Evolutionary conservation across 35 echinoderm and acorn worm species (phyloP), one percentile per base, ranked within the genome.

Genomic region (Ophioderma brevispina): DNA sequence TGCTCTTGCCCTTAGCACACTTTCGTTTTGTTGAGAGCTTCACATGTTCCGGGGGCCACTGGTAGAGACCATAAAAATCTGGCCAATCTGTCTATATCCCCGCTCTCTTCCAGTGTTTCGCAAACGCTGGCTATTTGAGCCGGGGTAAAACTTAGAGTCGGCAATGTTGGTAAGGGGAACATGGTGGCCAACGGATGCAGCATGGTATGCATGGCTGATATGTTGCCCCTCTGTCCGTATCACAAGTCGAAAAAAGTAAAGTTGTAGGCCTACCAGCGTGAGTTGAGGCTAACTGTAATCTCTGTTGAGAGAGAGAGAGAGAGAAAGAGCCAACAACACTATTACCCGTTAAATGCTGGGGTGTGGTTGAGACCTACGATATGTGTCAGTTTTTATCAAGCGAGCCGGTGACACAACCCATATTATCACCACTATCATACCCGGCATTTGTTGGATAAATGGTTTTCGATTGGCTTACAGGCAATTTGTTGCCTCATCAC

Each of bases 401-500:
- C 79, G 63, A 84, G 87, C 87, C 87, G 63, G 87, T 95, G 96
- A 98, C 91, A 92, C 92, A 92, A 83, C 87, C 93, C 94, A 92
- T 95, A 92, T 95, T 92, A 95, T 95, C 93, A 84, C 93, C 87
- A 80, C 92, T 92, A 98, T 98, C 96, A 94, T 93, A 89, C 82
- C 81, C 42, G 83, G 93, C 93, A 95, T 98, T 98, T 92, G 96
- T 92, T 92, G 82, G 82, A 92, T 98, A 95, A 98, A 95, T 98
- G 93, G 90, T 92, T 90, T 98, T 95, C 96, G 96, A 95, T 98
- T 98, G 96, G 96, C 96, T 98, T 95, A 98, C 84, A 86, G 89
- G 86, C 87, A 98, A 95, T 89, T 95, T 94, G 96, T 98, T 95
- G 91, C 91, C 84, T 88, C 87, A 88, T 98, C 81, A 80, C 90